phyloP scores from a whole-genome alignment of 2,797 vertebrate species.

The Crax fasciolata region DNA sequence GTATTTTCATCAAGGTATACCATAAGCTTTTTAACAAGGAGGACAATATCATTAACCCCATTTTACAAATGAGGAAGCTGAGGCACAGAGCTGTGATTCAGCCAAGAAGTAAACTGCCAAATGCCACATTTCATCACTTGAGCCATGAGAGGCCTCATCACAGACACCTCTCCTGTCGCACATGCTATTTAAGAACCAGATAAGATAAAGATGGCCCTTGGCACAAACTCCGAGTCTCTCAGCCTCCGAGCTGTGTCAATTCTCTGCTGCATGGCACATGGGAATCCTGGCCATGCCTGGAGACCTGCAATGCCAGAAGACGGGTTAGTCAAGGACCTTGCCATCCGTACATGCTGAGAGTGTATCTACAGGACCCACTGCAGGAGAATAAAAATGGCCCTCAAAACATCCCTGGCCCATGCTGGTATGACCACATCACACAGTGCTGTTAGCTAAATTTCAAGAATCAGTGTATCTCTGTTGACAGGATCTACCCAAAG shows the following conservation, averaged over 20 bases:
- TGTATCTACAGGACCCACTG: background rate
- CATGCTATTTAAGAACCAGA: background rate
- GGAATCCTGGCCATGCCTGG: background rate
- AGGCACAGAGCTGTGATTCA: constrained; percentile 63
- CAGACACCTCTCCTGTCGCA: background rate
- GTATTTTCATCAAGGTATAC: constrained; percentile 17
- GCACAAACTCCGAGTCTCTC: background rate
- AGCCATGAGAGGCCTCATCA: background rate
- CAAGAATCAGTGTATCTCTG: background rate
- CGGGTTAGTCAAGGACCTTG: background rate
- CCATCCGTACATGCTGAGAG: background rate
- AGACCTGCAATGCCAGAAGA: background rate
- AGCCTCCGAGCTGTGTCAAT: background rate
- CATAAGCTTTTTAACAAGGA: constrained; percentile 55
- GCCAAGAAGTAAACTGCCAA: background rate
- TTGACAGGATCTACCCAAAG: background rate
- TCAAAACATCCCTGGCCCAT: background rate
- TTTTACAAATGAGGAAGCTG: constrained; percentile 55
- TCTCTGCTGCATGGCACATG: background rate
- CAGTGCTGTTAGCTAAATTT: background rate
- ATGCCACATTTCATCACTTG: background rate
- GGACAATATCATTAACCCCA: constrained; percentile 53
- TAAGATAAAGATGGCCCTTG: background rate
- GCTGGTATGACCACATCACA: background rate
- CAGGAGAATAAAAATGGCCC: background rate